phyloP scores from a whole-genome alignment of 2,888 invertebrate genomes.

The Callimorpha dominula region DNA sequence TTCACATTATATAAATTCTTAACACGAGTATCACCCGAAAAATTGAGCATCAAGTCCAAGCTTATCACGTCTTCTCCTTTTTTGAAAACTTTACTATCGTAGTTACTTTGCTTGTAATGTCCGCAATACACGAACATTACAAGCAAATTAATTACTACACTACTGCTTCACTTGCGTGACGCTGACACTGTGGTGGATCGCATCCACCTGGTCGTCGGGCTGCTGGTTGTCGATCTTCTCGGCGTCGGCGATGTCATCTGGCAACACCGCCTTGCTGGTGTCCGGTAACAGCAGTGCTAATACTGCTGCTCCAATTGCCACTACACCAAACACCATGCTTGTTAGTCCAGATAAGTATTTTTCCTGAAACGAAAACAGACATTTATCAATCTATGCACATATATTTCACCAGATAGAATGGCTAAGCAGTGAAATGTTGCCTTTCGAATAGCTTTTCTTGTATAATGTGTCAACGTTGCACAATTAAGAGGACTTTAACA shows the following conservation, averaged over 20 bases:
- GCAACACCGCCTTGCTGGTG: constrained; percentile 69
- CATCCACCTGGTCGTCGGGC: constrained; percentile 1
- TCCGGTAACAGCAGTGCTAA: constrained; percentile 75
- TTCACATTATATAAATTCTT: background rate
- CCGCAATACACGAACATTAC: too few relatives aligned
- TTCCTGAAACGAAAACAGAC: constrained; percentile 58
- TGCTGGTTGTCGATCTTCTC: constrained; percentile 62
- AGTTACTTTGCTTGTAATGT: background rate
- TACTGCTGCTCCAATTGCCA: constrained; percentile 70
- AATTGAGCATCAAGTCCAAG: constrained; percentile 11
- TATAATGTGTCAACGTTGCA: background rate
- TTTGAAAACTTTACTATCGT: too few relatives aligned
- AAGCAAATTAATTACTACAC: too few relatives aligned
- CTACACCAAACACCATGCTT: constrained; percentile 72
- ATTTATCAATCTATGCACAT: background rate
- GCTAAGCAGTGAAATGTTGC: background rate
- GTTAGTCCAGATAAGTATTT: constrained; percentile 74
- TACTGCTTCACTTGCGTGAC: constrained; percentile 15
- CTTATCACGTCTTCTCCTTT: background rate
- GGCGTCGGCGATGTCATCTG: constrained; percentile 71
- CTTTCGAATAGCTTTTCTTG: background rate
- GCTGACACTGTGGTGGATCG: constrained; percentile 1
- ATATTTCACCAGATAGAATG: background rate
- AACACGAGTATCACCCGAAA: constrained; percentile 23
- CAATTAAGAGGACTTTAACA: too few relatives aligned